Evolutionary conservation across 2,888 invertebrate genomes (phyloP).

Genomic region (Volucella bombylans): DNA sequence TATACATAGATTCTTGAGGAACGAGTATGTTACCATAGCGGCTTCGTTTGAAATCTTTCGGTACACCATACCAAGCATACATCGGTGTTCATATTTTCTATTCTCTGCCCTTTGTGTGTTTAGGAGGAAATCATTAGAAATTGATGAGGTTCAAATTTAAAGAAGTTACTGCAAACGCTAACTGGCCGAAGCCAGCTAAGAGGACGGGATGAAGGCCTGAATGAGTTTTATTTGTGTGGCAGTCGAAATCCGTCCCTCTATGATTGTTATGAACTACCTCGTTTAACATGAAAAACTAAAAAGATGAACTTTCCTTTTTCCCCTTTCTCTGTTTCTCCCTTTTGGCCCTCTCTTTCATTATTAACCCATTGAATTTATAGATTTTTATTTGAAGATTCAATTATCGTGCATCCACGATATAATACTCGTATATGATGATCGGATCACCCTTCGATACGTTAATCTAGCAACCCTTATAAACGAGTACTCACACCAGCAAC

Average conservation of each 20-base stretch:
- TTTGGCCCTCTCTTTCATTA: neutral
- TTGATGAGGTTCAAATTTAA: constrained; percentile 67
- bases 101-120: constrained; percentile 47
- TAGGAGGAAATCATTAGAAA: constrained; percentile 72
- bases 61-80: constrained; percentile 25
- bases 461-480: constrained; percentile 59
- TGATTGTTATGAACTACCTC: constrained; percentile 46
- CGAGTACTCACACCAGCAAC: constrained; percentile 14
- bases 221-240: constrained; percentile 50
- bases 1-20: constrained; percentile 46
- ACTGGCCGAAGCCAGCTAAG: constrained; percentile 2
- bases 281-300: constrained; percentile 35
- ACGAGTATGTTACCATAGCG: constrained; percentile 40
- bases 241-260: constrained; percentile 15
- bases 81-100: constrained; percentile 1
- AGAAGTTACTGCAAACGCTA: constrained; percentile 43
- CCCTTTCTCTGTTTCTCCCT: neutral
- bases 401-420: constrained; percentile 41
- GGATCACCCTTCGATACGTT: constrained; percentile 55
- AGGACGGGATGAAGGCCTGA: constrained; percentile 15
- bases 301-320: constrained; percentile 5
- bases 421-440: neutral
- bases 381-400: constrained; percentile 65
- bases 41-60: constrained; percentile 65
- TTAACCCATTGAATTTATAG: constrained; percentile 38